Evolutionary conservation across 1,140 invertebrate genomes (phyloP).

Genomic region (Riptortus pedestris): DNA sequence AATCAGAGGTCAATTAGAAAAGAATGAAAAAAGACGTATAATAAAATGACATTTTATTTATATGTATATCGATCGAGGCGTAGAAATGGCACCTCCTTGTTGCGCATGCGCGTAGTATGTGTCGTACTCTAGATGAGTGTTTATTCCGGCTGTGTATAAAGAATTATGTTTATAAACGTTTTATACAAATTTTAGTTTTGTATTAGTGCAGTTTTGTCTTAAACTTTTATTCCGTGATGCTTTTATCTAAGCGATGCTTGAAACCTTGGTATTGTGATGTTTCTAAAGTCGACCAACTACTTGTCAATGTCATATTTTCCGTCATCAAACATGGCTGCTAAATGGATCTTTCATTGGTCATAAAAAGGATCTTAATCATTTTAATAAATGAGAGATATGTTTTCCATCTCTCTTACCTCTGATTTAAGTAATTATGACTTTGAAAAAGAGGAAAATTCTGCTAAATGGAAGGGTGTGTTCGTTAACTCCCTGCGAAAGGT

Average conservation of each 20-base stretch:
- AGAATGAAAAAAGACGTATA: no score
- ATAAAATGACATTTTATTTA: no score
- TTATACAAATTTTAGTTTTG: background rate
- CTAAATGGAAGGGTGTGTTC: constrained; percentile 83
- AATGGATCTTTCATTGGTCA: constrained; percentile 2
- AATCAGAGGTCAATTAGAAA: no score
- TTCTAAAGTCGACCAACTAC: background rate
- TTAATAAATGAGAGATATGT: constrained; percentile 38
- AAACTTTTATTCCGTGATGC: background rate
- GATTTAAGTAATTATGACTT: constrained; percentile 64
- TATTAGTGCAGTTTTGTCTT: background rate
- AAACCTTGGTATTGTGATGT: background rate
- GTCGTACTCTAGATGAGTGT: constrained; percentile 10
- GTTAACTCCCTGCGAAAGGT: constrained; percentile 66
- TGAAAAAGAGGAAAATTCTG: constrained; percentile 71
- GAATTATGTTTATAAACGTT: constrained; percentile 17
- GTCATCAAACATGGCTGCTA: constrained; percentile 28
- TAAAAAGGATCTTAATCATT: constrained; percentile 15
- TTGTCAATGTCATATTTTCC: constrained; percentile 17
- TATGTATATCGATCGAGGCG: constrained; percentile 9
- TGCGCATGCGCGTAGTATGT: constrained; percentile 3
- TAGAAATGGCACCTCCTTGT: no score
- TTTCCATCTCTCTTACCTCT: constrained; percentile 43
- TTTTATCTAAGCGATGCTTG: background rate
- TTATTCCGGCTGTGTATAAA: constrained; percentile 7